Evolutionary conservation across 2,113 vertebrate species (phyloP).

Genomic region (Mustela nigripes): DNA sequence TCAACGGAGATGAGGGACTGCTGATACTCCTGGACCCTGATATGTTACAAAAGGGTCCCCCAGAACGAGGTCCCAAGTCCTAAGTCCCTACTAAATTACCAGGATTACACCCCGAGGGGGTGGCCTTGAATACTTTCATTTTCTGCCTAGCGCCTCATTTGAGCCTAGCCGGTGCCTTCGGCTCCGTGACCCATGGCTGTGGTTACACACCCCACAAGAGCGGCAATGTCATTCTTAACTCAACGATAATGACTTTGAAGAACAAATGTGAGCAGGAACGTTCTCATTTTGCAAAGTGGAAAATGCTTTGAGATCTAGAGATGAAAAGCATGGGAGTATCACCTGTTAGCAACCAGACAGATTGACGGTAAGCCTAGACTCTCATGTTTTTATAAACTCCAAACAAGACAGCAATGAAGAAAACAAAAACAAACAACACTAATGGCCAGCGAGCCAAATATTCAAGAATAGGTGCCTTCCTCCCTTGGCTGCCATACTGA

Average conservation of each 20-base stretch:
- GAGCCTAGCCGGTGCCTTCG: background rate
- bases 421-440: background rate
- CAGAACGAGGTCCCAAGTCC: background rate
- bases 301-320: background rate
- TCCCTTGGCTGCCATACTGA: background rate
- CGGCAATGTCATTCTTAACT: background rate
- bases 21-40: background rate
- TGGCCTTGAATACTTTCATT: background rate
- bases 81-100: background rate
- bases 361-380: background rate
- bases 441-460: background rate
- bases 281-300: background rate
- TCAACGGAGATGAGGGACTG: no score
- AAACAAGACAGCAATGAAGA: background rate
- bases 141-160: background rate
- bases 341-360: background rate
- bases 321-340: background rate
- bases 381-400: background rate
- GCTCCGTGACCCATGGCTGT: background rate
- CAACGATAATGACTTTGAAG: background rate
- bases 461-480: background rate
- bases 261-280: background rate
- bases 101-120: background rate
- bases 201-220: background rate
- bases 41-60: background rate